A percentile compares a stretch with the other conserved stretches of the same genome.
Conservation (phyloP, 2,797 vertebrate genomes). For the Neosilurus mollespiculum region DNA sequence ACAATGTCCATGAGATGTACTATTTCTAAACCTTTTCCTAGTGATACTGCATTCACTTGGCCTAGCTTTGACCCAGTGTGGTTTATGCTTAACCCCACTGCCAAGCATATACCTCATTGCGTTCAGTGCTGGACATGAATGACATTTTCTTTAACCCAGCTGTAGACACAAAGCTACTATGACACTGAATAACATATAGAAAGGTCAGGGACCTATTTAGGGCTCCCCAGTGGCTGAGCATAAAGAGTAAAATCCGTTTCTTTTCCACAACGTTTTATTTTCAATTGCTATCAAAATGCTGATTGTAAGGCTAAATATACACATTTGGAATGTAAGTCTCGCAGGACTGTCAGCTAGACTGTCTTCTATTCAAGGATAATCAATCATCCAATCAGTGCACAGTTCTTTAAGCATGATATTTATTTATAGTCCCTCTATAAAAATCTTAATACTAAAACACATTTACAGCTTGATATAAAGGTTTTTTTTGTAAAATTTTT, state of each 20-base stretch:
- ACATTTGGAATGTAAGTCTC: neutral
- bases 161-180: constrained; percentile 61
- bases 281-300: neutral
- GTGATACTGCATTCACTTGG: neutral
- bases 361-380: neutral
- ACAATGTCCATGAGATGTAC: too few relatives aligned
- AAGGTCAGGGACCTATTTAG: constrained; percentile 72
- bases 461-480: constrained; percentile 82
- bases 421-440: constrained; percentile 82
- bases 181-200: constrained; percentile 53
- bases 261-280: neutral
- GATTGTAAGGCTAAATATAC: neutral
- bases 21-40: neutral
- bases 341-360: neutral
- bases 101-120: constrained; percentile 19
- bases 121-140: constrained; percentile 63
- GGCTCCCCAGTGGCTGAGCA: constrained; percentile 28
- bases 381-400: neutral
- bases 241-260: neutral
- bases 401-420: constrained; percentile 69
- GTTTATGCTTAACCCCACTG: neutral
- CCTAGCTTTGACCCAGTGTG: neutral
- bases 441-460: constrained; percentile 81
- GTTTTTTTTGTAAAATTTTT: constrained; percentile 70
- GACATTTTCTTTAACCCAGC: constrained; percentile 68